phyloP scores from a whole-genome alignment of 2,888 invertebrate species.

The Dioctria rufipes region DNA sequence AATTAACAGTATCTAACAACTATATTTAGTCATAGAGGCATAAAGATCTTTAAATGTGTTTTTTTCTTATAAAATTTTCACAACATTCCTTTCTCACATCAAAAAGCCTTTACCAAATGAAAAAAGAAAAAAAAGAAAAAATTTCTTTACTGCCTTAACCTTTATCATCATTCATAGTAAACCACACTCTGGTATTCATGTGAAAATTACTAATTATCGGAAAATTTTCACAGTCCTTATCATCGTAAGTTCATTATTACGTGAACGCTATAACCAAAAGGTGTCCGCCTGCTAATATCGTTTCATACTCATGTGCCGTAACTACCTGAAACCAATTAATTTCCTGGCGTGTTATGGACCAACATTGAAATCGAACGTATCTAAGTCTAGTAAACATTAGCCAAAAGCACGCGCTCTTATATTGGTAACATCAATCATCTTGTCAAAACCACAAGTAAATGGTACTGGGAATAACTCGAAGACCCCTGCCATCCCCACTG shows the following conservation, averaged over 20 bases:
- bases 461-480: slow-evolving; percentile 37
- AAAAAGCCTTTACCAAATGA: no score
- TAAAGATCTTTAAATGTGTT: no score
- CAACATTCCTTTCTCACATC: no score
- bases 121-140: no score
- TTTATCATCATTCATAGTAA: no score
- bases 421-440: slow-evolving; percentile 64
- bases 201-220: slow-evolving; percentile 41
- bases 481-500: not conserved
- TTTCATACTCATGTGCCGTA: slow-evolving; percentile 33
- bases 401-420: slow-evolving; percentile 56
- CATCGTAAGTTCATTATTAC: slow-evolving; percentile 27
- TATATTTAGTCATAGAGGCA: no score
- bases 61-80: no score
- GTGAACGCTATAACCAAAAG: not conserved
- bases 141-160: no score
- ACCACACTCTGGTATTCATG: slow-evolving; percentile 21
- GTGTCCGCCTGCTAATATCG: slow-evolving; percentile 24
- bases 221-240: slow-evolving; percentile 18
- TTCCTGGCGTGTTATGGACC: slow-evolving; percentile 43
- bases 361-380: slow-evolving; percentile 8
- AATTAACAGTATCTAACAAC: no score
- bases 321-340: slow-evolving; percentile 51
- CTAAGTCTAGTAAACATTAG: slow-evolving; percentile 48
- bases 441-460: slow-evolving; percentile 61